These are phyloP conservation scores for Sminthurinus aureus DNA, from an alignment of 2,888 invertebrate species.

Conservation along the genomic window DNA sequence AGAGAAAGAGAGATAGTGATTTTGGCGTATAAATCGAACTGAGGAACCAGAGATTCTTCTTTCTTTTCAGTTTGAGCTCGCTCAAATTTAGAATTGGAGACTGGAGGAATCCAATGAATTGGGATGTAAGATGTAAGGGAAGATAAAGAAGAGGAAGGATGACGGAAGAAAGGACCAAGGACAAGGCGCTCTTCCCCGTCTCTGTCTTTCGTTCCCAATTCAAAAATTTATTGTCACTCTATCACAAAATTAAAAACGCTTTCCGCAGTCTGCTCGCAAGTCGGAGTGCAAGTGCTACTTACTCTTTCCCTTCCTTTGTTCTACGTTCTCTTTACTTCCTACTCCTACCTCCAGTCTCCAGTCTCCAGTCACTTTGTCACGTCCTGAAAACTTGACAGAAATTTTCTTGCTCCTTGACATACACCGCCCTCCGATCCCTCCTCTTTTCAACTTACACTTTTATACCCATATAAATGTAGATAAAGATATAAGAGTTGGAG, in stretches of 20 bases:
- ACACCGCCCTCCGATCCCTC: not conserved
- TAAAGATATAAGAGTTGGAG: no score
- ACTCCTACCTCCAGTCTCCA: not conserved
- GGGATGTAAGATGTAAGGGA: no score
- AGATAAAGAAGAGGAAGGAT: no score
- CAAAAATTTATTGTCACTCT: conserved; percentile 48
- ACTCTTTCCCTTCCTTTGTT: not conserved
- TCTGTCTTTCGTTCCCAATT: conserved; percentile 19
- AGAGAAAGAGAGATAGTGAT: not conserved
- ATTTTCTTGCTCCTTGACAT: no score
- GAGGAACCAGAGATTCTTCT: conserved; percentile 13
- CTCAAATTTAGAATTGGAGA: not conserved
- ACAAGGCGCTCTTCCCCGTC: no score
- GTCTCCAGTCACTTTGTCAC: not conserved
- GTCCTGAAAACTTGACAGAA: no score
- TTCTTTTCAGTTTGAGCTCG: not conserved
- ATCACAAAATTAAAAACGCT: conserved; percentile 45
- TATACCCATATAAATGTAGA: no score
- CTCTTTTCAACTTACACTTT: not conserved
- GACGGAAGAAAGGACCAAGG: no score
- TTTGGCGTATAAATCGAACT: not conserved
- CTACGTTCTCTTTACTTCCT: conserved; percentile 4
- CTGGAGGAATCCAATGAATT: not conserved
- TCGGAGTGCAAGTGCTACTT: no score
- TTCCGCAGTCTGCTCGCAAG: conserved; percentile 44